phyloP scores from a whole-genome alignment of 1,140 invertebrate genomes.

The Dolichoris vasculosae region DNA sequence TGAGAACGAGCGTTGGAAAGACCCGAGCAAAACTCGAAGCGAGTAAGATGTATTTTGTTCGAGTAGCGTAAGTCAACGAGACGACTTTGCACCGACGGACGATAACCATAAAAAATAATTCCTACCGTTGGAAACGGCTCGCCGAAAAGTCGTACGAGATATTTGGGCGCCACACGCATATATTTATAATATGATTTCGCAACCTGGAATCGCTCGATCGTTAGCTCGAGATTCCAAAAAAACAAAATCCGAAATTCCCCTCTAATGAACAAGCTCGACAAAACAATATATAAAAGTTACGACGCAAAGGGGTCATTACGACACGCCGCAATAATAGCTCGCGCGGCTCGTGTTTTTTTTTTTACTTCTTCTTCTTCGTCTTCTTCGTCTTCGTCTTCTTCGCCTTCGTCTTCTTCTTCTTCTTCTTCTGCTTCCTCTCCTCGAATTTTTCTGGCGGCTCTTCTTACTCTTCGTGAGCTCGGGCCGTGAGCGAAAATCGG shows the following conservation, averaged over 20 bases:
- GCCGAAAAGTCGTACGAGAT: no score
- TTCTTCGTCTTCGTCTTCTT: background rate
- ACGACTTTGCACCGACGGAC: no score
- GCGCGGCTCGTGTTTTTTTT: background rate
- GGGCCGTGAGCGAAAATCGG: conserved; percentile 30
- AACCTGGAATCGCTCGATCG: background rate
- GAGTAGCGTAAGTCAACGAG: no score
- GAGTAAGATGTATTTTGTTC: no score
- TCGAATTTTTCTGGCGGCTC: conserved; percentile 29
- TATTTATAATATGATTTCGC: background rate
- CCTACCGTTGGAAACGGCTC: no score
- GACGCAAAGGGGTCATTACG: background rate
- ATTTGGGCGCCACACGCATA: no score
- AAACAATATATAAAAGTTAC: conserved; percentile 8
- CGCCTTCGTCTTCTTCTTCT: background rate
- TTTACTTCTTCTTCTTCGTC: background rate
- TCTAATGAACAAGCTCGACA: background rate
- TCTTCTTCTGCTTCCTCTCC: background rate
- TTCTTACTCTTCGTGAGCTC: background rate
- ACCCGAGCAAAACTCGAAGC: no score
- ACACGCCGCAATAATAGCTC: conserved; percentile 10
- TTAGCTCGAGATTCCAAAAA: background rate
- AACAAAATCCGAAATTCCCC: background rate
- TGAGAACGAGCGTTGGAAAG: no score
- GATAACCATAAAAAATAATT: no score